Evolutionary conservation across 2,113 vertebrate species (phyloP), one percentile per base, ranked within the genome.

Genomic region (Lycaon pictus): DNA sequence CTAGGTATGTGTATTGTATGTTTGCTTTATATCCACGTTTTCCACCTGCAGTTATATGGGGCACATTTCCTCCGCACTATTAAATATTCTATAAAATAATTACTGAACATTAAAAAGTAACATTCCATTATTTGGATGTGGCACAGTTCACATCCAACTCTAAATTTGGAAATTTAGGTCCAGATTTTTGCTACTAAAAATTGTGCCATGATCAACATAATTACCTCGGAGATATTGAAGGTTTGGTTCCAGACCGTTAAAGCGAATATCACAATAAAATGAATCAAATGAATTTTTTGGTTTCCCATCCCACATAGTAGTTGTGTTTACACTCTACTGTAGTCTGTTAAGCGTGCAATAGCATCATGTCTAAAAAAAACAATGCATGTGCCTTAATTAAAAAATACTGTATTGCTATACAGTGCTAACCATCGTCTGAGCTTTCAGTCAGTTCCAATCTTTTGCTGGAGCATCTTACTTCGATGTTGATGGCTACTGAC

Each of bases 31-130:
- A 80, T 86, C 13, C 32, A 81, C 17, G 85, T 95, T 91, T 90
- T 93, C 27, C 1, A 90, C 58, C 58, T 96, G 23, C 9, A 65
- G 27, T 58, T 92, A 88, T 72, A 86, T 58, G 79, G 55, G n/a
- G 56, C 86, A 82, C 32, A 92, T 92, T 93, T 95, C 5, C 5
- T 12, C 27, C 20, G 69, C 63, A 19, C 62, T 90, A 53, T 56
- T 94, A 95, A 77, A 55, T 90, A 83, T 71, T 74, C 10, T 72
- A 35, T 67, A 65, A 77, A 84, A 27, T 58, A 62, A 48, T 69
- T 80, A 92, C 84, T 86, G 87, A 90, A 72, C 53, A 72, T 92
- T 94, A 58, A 83, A 71, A 85, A 97, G 25, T 56, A 90, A 35
- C 37, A 81, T 35, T 23, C 13, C 32, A 32, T 93, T 93, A 74